Base-by-base conservation (phyloP, 2,888 invertebrate species). In the Tyria jacobaeae region DNA sequence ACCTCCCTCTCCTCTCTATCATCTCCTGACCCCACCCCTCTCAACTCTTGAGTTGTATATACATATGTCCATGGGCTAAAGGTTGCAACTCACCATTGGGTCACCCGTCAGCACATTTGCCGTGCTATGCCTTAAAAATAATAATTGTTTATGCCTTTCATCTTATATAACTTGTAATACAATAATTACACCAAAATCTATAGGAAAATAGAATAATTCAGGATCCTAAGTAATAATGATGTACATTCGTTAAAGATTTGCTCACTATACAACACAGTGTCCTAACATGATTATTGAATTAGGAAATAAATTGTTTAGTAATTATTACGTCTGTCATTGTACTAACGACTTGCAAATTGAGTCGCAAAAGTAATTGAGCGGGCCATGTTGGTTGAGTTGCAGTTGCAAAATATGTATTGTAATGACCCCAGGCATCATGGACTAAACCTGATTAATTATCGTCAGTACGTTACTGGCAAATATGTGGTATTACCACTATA, bases 341-440 rank as follows among this genome's bases (percentile, higher is more conserved):
- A 50, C 62, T 76, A 76, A 70, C 70, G 68, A 70, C 51, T 59
- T 51, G 57, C 48, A 60, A 70, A 73, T 65, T 66, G 62, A 70
- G 52, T 65, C 47, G 63, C 52, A 25, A 60, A 48, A 64, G 54
- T 70, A 65, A 70, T 62, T 62, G 56, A 61, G 44, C 62, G 57
- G 70, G 65, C 60, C 57, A 60, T 70, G 68, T 70, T 68, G 41
- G 52, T 60, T 60, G 62, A 59, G 52, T 34, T 41, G n/a, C 35
- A 14, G 47, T 56, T 49, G 39, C 50, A 17, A 57, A 31, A 50
- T 50, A 57, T 25, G 39, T n/a, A n/a, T n/a, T n/a, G n/a, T 48
- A 57, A 37, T 35, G 49, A 1, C 49, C n/a, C 35, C 24, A 24
- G n/a, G 35, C 35, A 48, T 5, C 31, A n/a, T 41, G 10, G 10